Conservation (phyloP, 64 coral and sea anemone species). For the Trachythela sp. region DNA sequence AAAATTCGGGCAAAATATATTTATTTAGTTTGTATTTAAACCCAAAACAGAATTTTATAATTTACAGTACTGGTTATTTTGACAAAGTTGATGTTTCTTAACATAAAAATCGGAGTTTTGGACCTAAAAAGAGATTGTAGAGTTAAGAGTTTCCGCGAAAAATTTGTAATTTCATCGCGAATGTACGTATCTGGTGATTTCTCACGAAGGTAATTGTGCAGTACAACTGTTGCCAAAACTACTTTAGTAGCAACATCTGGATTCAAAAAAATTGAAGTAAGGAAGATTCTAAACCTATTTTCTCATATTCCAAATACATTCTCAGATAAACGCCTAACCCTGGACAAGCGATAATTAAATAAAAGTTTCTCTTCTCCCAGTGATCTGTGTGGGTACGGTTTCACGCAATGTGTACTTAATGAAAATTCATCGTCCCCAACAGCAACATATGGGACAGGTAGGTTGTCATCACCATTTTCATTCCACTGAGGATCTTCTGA, state of each 20-base stretch:
- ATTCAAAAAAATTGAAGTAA: background rate
- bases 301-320: slow-evolving; percentile 24
- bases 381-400: slow-evolving; percentile 15
- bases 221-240: slow-evolving; percentile 16
- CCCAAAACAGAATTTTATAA: too few species aligned
- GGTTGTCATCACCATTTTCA: too few species aligned
- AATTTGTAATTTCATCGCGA: too few species aligned
- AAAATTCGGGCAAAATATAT: too few species aligned
- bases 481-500: too few species aligned
- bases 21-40: too few species aligned
- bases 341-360: slow-evolving; percentile 20
- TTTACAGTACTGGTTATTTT: too few species aligned
- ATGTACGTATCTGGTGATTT: background rate
- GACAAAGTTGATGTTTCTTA: too few species aligned
- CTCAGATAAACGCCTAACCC: background rate
- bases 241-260: background rate
- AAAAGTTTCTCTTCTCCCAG: background rate
- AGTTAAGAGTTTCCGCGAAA: too few species aligned
- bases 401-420: background rate
- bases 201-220: slow-evolving; percentile 10
- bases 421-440: slow-evolving; percentile 19
- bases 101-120: too few species aligned
- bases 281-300: background rate
- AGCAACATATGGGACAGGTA: background rate
- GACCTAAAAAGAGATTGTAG: too few species aligned